A percentile compares a stretch with the other conserved stretches of the same genome.
These are phyloP conservation scores for Virgularia gustaviana DNA, from an alignment of 92 coral and sea anemone genomes.

Conservation along the genomic window DNA sequence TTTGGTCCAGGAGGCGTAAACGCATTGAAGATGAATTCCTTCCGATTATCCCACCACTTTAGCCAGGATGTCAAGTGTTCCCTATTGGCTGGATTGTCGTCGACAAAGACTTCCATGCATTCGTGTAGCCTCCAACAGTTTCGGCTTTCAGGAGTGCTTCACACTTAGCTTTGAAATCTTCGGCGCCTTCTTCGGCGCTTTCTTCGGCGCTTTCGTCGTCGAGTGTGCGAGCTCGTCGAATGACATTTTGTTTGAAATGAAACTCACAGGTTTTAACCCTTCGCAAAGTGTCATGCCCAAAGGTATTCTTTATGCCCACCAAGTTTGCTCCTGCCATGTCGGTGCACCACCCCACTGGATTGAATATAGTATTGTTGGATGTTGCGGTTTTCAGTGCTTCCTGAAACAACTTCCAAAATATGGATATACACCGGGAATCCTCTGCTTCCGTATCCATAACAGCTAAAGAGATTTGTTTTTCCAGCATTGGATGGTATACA, in stretches of 20 bases:
- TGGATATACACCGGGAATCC: conserved; percentile 14
- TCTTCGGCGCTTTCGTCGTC: not conserved
- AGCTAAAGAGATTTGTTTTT: conserved; percentile 30
- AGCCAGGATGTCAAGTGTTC: conserved; percentile 19
- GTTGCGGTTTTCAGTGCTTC: conserved; percentile 34
- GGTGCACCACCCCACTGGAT: conserved; percentile 34
- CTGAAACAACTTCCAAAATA: conserved; percentile 40
- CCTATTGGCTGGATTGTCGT: not conserved
- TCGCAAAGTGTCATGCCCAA: conserved; percentile 15
- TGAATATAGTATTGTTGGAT: not conserved
- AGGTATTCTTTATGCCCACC: conserved; percentile 13
- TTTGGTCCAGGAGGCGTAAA: conserved; percentile 40
- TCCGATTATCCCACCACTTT: conserved; percentile 35
- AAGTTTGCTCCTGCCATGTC: too few relatives aligned
- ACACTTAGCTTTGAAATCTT: conserved; percentile 7
- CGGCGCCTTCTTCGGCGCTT: not conserved
- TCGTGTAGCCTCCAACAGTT: conserved; percentile 19
- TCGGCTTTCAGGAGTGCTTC: conserved; percentile 4
- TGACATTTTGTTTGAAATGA: conserved; percentile 32
- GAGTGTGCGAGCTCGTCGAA: too few relatives aligned
- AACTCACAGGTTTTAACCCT: conserved; percentile 27
- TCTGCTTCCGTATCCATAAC: conserved; percentile 38
- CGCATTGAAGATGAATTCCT: conserved; percentile 36
- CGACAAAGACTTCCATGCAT: conserved; percentile 3
- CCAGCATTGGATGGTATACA: too few relatives aligned